Percentiles rank a stretch among this genome's conserved stretches.
phyloP scores from a whole-genome alignment of 2,888 invertebrate genomes.

The Petrophora chlorosata region DNA sequence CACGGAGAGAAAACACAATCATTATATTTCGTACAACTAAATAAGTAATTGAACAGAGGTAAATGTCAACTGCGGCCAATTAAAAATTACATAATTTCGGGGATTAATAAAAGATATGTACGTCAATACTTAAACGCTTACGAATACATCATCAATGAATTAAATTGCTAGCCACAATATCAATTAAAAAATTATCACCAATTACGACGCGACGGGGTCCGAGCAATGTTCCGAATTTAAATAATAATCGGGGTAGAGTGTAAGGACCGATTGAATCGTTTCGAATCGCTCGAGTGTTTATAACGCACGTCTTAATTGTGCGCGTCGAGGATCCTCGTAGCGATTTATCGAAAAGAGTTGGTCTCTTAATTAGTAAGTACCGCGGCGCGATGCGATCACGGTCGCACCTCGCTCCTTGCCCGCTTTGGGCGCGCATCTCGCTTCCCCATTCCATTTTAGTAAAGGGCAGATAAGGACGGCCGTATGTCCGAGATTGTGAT shows the following conservation, averaged over 20 bases:
- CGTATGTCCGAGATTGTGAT: conserved; percentile 66
- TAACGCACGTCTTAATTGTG: conserved; percentile 71
- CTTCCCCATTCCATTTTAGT: conserved; percentile 31
- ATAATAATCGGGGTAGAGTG: conserved; percentile 57
- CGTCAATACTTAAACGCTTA: conserved; percentile 26
- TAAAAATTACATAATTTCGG: conserved; percentile 38
- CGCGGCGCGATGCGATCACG: conserved; percentile 68
- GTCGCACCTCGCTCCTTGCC: conserved; percentile 72
- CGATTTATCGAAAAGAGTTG: conserved; percentile 48
- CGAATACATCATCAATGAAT: conserved; percentile 41
- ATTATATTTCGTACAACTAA: conserved; percentile 41
- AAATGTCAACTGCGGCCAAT: conserved; percentile 54
- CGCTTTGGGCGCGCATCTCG: conserved; percentile 46
- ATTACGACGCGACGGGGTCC: conserved; percentile 68
- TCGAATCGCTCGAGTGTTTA: conserved; percentile 56
- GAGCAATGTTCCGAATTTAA: conserved; percentile 66
- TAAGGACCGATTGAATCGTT: conserved; percentile 63
- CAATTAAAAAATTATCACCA: conserved; percentile 74
- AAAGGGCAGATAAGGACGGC: conserved; percentile 49
- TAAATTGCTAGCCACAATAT: conserved; percentile 52
- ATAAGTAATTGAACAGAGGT: conserved; percentile 49
- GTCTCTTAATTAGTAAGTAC: conserved; percentile 78
- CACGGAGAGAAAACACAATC: conserved; percentile 43
- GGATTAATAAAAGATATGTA: conserved; percentile 23
- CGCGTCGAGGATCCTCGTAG: conserved; percentile 45